Evolutionary conservation across 2,888 invertebrate genomes (phyloP).

Genomic region (Athrips mouffetella): DNA sequence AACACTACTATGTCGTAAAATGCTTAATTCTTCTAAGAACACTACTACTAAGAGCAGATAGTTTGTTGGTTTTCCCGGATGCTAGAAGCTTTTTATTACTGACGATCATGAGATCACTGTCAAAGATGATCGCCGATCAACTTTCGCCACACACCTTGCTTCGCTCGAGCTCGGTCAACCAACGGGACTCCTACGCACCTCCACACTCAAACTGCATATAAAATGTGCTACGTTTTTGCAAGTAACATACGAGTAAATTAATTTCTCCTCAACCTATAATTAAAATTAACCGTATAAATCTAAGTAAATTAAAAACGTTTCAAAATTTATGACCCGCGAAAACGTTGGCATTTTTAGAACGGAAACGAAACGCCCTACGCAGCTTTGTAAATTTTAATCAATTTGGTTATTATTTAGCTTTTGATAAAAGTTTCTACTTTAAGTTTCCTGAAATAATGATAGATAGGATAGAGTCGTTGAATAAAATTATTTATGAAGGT

Average conservation of each 20-base stretch:
- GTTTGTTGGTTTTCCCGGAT: too few relatives aligned
- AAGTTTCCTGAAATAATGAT: too few relatives aligned
- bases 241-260: constrained; percentile 16
- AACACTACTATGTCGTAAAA: too few relatives aligned
- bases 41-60: too few relatives aligned
- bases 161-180: constrained; percentile 32
- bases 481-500: too few relatives aligned
- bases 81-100: too few relatives aligned
- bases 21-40: too few relatives aligned
- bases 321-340: constrained; percentile 9
- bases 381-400: not conserved
- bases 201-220: constrained; percentile 23
- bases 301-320: not conserved
- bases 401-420: not conserved
- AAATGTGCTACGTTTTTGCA: too few relatives aligned
- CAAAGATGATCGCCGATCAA: not conserved
- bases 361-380: not conserved
- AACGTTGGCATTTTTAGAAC: constrained; percentile 16
- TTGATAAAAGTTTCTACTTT: too few relatives aligned
- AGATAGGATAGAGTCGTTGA: too few relatives aligned
- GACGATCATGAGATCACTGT: too few relatives aligned
- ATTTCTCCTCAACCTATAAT: constrained; percentile 21
- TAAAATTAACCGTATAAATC: not conserved
- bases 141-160: not conserved
- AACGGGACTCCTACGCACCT: constrained; percentile 32